Base-by-base conservation (phyloP, 2,113 vertebrate genomes). In the Phalacrocorax carbo region DNA sequence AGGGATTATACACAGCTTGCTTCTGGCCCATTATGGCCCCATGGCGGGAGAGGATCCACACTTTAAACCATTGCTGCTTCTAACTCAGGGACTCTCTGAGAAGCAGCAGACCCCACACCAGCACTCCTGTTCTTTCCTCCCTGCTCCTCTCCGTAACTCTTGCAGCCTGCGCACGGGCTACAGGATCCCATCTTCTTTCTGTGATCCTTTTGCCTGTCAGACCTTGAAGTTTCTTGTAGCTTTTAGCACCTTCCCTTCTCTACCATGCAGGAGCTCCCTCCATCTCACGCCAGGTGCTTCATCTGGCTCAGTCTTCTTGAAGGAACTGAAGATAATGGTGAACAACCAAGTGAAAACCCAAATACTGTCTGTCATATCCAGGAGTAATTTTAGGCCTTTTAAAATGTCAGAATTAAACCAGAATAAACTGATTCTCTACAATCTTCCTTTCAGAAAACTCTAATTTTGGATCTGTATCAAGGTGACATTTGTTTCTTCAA, bases 91-190 rank as follows among this genome's bases (percentile, higher is more conserved):
- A 16, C 21, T 19, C 16, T 46, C 30, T 13, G 42, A 82, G 70
- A 40, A 72, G n/a, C 52, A 79, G 14, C 55, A 93, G 73, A 52
- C 1, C 22, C n/a, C 55, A 78, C 26, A 49, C 7, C 13, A 65
- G 12, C 12, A 15, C 7, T 57, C 22, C 38, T 13, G 4, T 22
- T 85, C 42, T 27, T 38, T 76, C 72, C 1, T 5, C 32, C 34
- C 5, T 5, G 5, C 58, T 32, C 29, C 38, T 65, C 55, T 79
- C 15, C 42, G 26, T 65, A 95, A 55, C 13, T 42, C n/a, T 23
- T 29, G 17, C 20, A 77, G n/a, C 12, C 15, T n/a, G 10, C 2
- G 7, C 34, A 49, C 0, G 0, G 77, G 54, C 58, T 61, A 30
- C 36, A 82, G 30, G 44, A 25, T 65, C 26, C 20, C 27, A 8